Conservation (phyloP, 2,797 vertebrate genomes). For the Hyperoplus immaculatus region DNA sequence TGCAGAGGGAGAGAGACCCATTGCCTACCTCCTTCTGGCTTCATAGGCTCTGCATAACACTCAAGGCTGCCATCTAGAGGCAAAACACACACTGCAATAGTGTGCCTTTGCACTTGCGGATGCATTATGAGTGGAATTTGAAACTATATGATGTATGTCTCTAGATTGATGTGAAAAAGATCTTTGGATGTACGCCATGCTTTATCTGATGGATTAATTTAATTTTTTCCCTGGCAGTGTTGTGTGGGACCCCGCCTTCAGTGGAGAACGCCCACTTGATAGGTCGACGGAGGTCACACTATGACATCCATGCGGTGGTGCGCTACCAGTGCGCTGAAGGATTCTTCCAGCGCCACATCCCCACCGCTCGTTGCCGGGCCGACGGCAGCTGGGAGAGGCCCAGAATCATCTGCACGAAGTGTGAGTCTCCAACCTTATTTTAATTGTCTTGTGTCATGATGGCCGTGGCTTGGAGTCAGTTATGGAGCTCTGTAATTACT, state of each 20-base stretch:
- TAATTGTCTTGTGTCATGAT: neutral
- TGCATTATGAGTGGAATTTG: neutral
- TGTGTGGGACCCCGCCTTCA: constrained; percentile 92
- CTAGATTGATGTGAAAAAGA: neutral
- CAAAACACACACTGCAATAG: neutral
- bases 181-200: neutral
- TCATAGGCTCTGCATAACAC: neutral
- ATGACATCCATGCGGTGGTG: constrained; percentile 92
- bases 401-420: constrained; percentile 93
- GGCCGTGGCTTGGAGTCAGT: neutral
- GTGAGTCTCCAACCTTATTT: constrained; percentile 82
- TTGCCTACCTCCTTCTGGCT: constrained; percentile 18
- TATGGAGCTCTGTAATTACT: neutral
- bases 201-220: neutral
- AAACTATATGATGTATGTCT: neutral
- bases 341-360: constrained; percentile 92
- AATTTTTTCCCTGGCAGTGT: constrained; percentile 81
- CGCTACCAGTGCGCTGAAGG: constrained; percentile 94
- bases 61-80: constrained; percentile 75
- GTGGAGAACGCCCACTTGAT: constrained; percentile 91
- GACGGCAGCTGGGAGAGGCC: constrained; percentile 95
- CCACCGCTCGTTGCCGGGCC: constrained; percentile 90
- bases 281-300: constrained; percentile 90
- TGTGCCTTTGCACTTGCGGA: neutral
- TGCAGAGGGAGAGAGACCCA: constrained; percentile 39